Evolutionary conservation across 35 echinoderm and acorn worm species (phyloP).

Genomic region (Ptychodera flava): DNA sequence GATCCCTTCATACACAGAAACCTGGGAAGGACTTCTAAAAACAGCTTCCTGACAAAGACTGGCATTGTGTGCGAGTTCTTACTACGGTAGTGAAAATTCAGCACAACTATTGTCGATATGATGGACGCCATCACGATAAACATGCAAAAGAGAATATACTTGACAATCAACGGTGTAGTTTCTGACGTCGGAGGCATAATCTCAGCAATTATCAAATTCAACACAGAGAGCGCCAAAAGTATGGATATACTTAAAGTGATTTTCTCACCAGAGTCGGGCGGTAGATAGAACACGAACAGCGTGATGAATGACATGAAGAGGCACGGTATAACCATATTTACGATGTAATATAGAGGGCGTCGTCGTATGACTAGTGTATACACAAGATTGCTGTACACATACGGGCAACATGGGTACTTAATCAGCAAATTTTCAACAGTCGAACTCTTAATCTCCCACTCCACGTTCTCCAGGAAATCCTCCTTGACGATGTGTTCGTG

Average conservation of each 20-base stretch:
- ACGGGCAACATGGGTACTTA: slow-evolving; percentile 43
- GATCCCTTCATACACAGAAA: neutral
- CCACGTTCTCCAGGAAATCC: neutral
- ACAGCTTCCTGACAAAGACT: neutral
- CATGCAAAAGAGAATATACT: neutral
- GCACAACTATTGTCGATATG: neutral
- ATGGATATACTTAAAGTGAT: slow-evolving; percentile 72
- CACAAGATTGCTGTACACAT: slow-evolving; percentile 43
- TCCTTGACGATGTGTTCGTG: neutral
- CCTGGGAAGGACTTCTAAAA: neutral
- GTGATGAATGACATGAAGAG: slow-evolving; percentile 62
- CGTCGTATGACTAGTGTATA: slow-evolving; percentile 50
- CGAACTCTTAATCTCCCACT: neutral
- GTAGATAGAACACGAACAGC: slow-evolving; percentile 70
- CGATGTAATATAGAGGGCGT: slow-evolving; percentile 69
- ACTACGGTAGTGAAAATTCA: neutral
- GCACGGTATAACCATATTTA: slow-evolving; percentile 88
- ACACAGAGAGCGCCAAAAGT: neutral
- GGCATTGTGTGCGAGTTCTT: neutral
- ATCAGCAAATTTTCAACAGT: neutral
- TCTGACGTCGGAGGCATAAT: neutral
- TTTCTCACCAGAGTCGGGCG: slow-evolving; percentile 90
- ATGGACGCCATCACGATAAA: neutral
- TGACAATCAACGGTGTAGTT: neutral
- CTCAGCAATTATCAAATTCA: neutral